Evolutionary conservation across 2,797 vertebrate genomes (phyloP), one percentile per base, ranked within the genome.

Genomic region (Leptoclinus maculatus): DNA sequence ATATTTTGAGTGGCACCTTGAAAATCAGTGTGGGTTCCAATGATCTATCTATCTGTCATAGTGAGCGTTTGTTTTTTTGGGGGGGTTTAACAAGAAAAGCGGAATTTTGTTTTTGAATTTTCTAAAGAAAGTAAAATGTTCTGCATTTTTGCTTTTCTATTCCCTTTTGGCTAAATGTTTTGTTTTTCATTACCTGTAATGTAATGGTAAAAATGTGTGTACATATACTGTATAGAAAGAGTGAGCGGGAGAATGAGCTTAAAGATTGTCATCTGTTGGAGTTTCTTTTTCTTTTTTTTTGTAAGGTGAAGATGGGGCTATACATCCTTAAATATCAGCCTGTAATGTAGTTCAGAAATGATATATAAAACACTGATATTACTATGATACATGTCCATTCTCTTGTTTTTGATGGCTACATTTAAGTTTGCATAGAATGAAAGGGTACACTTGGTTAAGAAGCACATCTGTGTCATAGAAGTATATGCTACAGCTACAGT

Each of bases 211-310:
- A 79, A 82, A 74, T 79, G 51, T 89, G 75, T 93, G 90, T 92
- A 91, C 82, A 91, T 89, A 92, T 80, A 81, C 69, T 93, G 90
- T 94, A 93, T 91, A 92, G 82, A 91, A 71, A 36, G 76, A 68
- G 80, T 54, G 54, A 76, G 45, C 36, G 76, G 78, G 76, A 78
- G 80, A 86, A 76, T 82, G 83, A 82, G 87, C 80, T 71, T 91
- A 81, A 89, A 88, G 80, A 90, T 89, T 92, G 91, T 93, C 76
- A 83, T 84, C 57, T 25, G 78, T 82, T 77, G 67, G 43, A 63
- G 21, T 76, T 78, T 83, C 80, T 73, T 71, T 45, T 83, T 75
- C 34, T 63, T 71, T 60, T 80, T 14, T 85, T 81, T 78, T 81
- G 54, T 79, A 65, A 83, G 67, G 73, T 89, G 58, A 79, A 76